These are phyloP conservation scores for Ostrea denselamellosa DNA, from an alignment of 1,140 invertebrate species.

Conservation along the genomic window DNA sequence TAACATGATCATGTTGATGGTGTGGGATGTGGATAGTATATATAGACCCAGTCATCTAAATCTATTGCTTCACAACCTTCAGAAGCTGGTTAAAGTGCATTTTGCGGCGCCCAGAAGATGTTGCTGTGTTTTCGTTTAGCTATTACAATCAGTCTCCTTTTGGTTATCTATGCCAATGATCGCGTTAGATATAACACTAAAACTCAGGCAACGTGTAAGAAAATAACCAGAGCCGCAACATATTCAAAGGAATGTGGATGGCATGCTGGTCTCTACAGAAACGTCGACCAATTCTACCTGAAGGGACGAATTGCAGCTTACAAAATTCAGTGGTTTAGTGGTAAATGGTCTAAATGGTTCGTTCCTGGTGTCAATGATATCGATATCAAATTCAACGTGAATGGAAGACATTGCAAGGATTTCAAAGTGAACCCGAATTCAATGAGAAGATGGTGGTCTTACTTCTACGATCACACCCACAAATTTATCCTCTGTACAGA, in stretches of 20 bases:
- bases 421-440: neutral
- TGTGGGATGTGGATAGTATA: too few relatives aligned
- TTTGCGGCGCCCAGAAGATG: too few relatives aligned
- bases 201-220: conserved; percentile 8
- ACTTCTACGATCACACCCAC: conserved; percentile 55
- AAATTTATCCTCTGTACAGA: conserved; percentile 53
- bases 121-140: too few relatives aligned
- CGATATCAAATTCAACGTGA: conserved; percentile 47
- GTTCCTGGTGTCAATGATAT: conserved; percentile 54
- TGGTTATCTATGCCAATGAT: too few relatives aligned
- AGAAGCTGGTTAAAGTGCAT: too few relatives aligned
- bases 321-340: conserved; percentile 43
- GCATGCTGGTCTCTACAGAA: neutral
- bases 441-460: conserved; percentile 52
- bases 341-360: conserved; percentile 48
- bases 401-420: neutral
- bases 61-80: too few relatives aligned
- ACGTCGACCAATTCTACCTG: neutral
- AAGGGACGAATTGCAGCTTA: conserved; percentile 8
- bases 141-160: too few relatives aligned
- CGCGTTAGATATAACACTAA: neutral
- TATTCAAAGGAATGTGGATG: conserved; percentile 26
- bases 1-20: too few relatives aligned
- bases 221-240: neutral
- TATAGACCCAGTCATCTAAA: too few relatives aligned